phyloP scores from a whole-genome alignment of 2,797 vertebrate species.

The Remorina albescens region DNA sequence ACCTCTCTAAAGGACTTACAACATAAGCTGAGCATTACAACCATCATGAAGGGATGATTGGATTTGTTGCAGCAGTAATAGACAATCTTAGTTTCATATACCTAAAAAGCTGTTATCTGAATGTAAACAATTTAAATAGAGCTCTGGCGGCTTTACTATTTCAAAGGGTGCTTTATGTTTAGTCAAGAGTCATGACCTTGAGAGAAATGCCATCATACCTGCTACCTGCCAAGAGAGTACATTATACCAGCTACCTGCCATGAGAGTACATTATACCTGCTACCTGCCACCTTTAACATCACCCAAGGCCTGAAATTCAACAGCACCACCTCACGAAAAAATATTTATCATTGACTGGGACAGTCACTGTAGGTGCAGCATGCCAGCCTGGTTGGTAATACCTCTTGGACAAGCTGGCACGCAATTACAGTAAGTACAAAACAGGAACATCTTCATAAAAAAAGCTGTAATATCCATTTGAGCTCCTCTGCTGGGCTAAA shows the following conservation, averaged over 20 bases:
- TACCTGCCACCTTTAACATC: neutral
- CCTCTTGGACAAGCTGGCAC: neutral
- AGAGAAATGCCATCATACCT: neutral
- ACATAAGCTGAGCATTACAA: neutral
- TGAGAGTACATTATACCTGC: neutral
- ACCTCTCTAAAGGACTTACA: too few species aligned
- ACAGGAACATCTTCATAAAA: neutral
- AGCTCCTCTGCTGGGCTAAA: neutral
- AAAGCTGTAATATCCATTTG: fast-evolving
- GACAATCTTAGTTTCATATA: too few species aligned
- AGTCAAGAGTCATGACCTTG: slow-evolving; percentile 69
- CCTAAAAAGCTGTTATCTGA: neutral
- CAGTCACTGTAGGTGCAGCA: neutral
- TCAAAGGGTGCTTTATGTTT: neutral
- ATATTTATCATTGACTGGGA: neutral
- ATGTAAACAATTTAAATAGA: neutral
- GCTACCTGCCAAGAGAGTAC: neutral
- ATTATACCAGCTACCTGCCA: neutral
- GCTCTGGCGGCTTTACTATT: neutral
- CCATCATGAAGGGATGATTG: too few species aligned
- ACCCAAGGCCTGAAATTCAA: fast-evolving
- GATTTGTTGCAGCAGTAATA: neutral
- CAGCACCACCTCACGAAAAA: neutral
- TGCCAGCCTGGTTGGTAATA: neutral
- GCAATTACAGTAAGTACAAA: neutral